Evolutionary conservation across 2,888 invertebrate species (phyloP).

Genomic region (Tenthredo notha): DNA sequence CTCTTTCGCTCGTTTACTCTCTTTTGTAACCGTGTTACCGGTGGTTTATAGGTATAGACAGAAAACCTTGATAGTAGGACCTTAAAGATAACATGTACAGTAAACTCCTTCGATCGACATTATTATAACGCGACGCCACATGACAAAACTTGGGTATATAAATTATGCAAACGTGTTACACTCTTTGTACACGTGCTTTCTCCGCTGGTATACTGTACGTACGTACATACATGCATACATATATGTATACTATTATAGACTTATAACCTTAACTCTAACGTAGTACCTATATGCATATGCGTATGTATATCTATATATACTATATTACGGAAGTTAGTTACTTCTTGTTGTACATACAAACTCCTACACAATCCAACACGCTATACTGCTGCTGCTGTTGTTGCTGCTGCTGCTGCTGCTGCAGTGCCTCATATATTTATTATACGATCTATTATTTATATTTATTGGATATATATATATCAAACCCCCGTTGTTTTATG

Average conservation of each 20-base stretch:
- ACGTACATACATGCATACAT: not conserved
- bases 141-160: not conserved
- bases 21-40: not conserved
- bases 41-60: not conserved
- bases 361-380: not conserved
- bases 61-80: not conserved
- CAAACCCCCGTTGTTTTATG: too few species aligned
- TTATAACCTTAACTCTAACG: not conserved
- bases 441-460: too few species aligned
- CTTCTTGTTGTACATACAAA: not conserved
- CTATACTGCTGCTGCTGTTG: not conserved
- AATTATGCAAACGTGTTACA: slow-evolving; percentile 30
- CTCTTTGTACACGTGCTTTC: slow-evolving; percentile 28
- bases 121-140: not conserved
- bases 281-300: not conserved
- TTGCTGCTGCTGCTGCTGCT: not conserved
- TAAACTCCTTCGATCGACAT: not conserved
- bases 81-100: not conserved
- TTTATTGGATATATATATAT: too few species aligned
- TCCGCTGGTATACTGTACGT: not conserved
- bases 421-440: not conserved
- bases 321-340: slow-evolving; percentile 4
- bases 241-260: not conserved
- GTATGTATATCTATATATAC: not conserved
- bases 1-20: not conserved